Percentiles rank a stretch among this genome's conserved stretches.
phyloP scores from a whole-genome alignment of 2,113 vertebrate species.

The Mellivora capensis region DNA sequence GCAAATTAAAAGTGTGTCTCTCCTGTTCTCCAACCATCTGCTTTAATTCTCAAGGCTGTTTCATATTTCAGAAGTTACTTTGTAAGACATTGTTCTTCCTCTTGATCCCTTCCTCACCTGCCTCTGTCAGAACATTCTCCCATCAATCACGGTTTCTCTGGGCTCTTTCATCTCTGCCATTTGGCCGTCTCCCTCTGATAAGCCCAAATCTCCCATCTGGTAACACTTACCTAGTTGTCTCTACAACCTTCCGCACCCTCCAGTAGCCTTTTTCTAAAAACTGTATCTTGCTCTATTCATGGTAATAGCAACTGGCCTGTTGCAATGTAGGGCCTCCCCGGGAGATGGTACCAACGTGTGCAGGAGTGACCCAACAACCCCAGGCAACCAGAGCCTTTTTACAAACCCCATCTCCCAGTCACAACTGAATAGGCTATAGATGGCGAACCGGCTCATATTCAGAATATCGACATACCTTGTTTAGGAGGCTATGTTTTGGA shows the following conservation, averaged over 20 bases:
- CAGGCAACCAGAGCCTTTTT: not conserved
- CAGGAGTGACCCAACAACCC: not conserved
- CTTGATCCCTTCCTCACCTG: slow-evolving; percentile 34
- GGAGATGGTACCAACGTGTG: not conserved
- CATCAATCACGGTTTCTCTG: not conserved
- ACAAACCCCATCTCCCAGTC: not conserved
- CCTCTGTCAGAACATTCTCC: not conserved
- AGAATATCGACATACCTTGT: not conserved
- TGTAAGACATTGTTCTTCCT: not conserved
- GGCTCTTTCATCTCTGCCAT: not conserved
- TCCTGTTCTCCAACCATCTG: slow-evolving; percentile 39
- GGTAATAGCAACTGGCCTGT: not conserved
- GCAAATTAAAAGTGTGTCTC: slow-evolving; percentile 20
- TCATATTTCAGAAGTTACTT: slow-evolving; percentile 47
- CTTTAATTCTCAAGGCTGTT: slow-evolving; percentile 36
- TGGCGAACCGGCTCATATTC: not conserved
- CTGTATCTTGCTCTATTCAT: not conserved
- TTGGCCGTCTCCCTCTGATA: not conserved
- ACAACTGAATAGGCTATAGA: not conserved
- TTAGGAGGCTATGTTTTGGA: not conserved
- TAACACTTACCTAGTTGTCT: not conserved
- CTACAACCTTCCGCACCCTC: not conserved
- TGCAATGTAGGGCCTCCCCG: not conserved
- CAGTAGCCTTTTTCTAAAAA: not conserved
- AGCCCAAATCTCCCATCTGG: not conserved